These are phyloP conservation scores for Listrodromus nycthemerus DNA, from an alignment of 2,888 invertebrate species.

Conservation along the genomic window DNA sequence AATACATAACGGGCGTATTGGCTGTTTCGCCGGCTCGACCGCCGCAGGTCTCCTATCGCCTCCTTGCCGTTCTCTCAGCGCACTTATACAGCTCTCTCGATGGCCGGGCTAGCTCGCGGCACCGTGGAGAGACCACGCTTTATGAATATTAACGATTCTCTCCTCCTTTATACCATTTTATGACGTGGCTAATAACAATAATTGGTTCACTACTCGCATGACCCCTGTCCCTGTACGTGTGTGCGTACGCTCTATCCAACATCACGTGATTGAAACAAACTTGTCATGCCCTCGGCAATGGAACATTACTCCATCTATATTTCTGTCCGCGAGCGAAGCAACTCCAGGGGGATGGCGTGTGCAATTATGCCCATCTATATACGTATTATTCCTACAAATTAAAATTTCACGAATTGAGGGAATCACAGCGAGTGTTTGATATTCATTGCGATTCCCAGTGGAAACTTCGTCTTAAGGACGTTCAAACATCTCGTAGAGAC, in stretches of 20 bases:
- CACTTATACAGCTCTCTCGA: slow-evolving; percentile 38
- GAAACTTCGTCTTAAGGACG: neutral
- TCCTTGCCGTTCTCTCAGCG: slow-evolving; percentile 29
- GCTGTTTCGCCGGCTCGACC: slow-evolving; percentile 25
- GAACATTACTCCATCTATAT: slow-evolving; percentile 46
- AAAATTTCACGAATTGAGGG: slow-evolving; percentile 43
- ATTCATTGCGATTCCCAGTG: slow-evolving; percentile 19
- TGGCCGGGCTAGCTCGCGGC: slow-evolving; percentile 38
- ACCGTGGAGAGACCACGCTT: slow-evolving; percentile 59
- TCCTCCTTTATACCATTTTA: slow-evolving; percentile 61
- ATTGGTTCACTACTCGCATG: slow-evolving; percentile 71
- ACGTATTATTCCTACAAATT: slow-evolving; percentile 52
- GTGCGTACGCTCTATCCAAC: slow-evolving; percentile 36
- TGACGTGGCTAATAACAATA: slow-evolving; percentile 73
- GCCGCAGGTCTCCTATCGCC: slow-evolving; percentile 39
- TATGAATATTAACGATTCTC: slow-evolving; percentile 75
- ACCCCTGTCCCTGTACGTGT: slow-evolving; percentile 59
- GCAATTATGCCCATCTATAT: slow-evolving; percentile 11
- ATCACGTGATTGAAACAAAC: slow-evolving; percentile 74
- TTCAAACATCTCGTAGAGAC: neutral
- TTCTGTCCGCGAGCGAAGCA: slow-evolving; percentile 42
- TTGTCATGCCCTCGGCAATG: slow-evolving; percentile 71
- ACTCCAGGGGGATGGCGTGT: slow-evolving; percentile 17
- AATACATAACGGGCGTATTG: slow-evolving; percentile 63
- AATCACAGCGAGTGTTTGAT: slow-evolving; percentile 46